Conservation (phyloP, 2,888 invertebrate genomes). For the Synergus umbraculus region DNA sequence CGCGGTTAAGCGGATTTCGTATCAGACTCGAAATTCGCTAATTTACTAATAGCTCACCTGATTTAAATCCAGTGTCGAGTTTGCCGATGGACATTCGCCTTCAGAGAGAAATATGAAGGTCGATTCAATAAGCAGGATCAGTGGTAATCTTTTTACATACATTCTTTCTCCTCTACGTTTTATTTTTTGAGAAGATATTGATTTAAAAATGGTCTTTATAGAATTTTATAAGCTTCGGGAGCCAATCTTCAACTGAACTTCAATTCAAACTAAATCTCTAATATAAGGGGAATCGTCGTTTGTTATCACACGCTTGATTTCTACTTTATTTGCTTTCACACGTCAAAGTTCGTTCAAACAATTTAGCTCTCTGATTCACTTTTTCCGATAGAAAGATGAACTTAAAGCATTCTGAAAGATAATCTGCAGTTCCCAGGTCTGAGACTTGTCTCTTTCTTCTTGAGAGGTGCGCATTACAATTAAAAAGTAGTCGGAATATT, state of each 20-base stretch:
- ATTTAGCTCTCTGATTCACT: not conserved
- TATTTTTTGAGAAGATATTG: not conserved
- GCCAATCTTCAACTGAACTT: not conserved
- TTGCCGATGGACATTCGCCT: slow-evolving; percentile 50
- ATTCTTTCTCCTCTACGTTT: slow-evolving; percentile 47
- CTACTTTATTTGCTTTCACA: not conserved
- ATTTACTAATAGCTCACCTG: slow-evolving; percentile 47
- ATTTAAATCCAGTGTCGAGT: slow-evolving; percentile 50
- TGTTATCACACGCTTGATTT: not conserved
- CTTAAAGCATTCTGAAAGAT: not conserved
- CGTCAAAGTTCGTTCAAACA: not conserved
- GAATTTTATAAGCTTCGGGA: not conserved
- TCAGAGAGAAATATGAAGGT: slow-evolving; percentile 48
- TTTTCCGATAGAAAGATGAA: not conserved
- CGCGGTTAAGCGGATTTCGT: slow-evolving; percentile 20
- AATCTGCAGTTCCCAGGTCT: not conserved
- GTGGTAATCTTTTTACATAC: slow-evolving; percentile 36
- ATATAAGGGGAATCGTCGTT: not conserved
- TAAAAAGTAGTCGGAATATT: no score
- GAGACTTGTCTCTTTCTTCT: no score
- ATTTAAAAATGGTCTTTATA: not conserved
- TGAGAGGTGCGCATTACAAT: no score
- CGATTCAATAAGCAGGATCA: slow-evolving; percentile 44
- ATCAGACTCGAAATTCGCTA: not conserved
- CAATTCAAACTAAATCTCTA: not conserved